Base-by-base conservation (phyloP, 2,888 invertebrate genomes). In the Cylloceria caligata region DNA sequence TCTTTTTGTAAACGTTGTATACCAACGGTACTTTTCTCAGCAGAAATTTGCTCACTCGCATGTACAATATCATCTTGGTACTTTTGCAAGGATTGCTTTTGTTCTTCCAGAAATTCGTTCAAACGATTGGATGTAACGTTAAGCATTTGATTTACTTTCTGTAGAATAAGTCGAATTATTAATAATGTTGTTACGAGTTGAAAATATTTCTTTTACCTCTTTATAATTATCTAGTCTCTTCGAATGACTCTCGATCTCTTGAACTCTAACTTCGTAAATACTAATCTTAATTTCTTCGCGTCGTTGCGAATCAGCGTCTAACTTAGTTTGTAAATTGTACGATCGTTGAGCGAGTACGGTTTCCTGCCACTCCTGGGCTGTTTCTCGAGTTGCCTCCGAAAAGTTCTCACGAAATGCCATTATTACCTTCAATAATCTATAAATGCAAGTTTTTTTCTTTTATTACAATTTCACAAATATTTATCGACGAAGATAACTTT, bases 1-100 rank as follows among this genome's bases (percentile, higher is more conserved):
- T 83, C 82, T 30, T 84, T 84, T 52, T 78, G 71, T n/a, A 86
- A 76, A 62, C 83, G 84, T 45, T 55, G 81, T n/a, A 86, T 45
- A 68, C 81, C 80, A 27, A 67, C 27, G 6, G 80, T 84, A 24
- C 67, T 81, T 52, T 73, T 84, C 36, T 52, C 57, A n/a, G 52
- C 49, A 7, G 36, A 16, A 24, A 83, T 39, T 27, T 83, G 78
- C 34, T 84, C 72, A 2, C 52, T 72, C 34, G 60, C 34, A 9
- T 60, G 36, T 2, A 24, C 21, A n/a, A 75, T 65, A 47, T 67
- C 30, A 0, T 9, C 24, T 13, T 71, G 75, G 21, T 42, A 75
- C 7, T 16, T 72, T 75, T 72, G 42, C 34, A 71, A 36, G 0
- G 34, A 79, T 13, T 75, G 49, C 34, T 77, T 77, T 6, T 64